Evolutionary conservation across 2,113 vertebrate species (phyloP).

Genomic region (Emydocephalus ijimae): DNA sequence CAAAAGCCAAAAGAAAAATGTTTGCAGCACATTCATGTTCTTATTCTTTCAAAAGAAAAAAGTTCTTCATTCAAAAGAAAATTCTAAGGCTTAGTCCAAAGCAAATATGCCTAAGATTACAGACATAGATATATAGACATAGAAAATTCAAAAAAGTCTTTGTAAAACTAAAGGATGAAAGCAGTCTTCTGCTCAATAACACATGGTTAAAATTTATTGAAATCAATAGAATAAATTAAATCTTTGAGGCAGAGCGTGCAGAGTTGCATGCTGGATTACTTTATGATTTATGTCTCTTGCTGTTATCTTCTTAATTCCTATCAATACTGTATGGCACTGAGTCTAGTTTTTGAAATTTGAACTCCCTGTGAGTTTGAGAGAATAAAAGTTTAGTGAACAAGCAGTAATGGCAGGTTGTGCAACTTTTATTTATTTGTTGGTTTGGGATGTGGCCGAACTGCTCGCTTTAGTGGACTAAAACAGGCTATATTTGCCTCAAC

Average conservation of each 20-base stretch:
- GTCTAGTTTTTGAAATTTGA: not conserved
- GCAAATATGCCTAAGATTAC: not conserved
- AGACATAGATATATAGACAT: not conserved
- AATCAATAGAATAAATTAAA: not conserved
- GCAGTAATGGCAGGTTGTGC: rapidly evolving
- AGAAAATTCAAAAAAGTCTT: not conserved
- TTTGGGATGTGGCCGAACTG: not conserved
- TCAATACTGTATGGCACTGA: not conserved
- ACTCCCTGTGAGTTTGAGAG: not conserved
- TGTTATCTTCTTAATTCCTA: not conserved
- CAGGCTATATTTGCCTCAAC: not conserved
- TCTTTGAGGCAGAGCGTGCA: not conserved
- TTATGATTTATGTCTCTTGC: not conserved
- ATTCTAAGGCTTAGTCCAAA: not conserved
- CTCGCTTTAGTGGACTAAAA: not conserved
- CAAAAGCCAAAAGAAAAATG: not conserved
- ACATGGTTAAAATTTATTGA: not conserved
- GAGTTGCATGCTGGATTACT: not conserved
- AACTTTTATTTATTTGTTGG: rapidly evolving
- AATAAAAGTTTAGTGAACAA: not conserved
- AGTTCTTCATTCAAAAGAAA: not conserved
- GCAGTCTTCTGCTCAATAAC: not conserved
- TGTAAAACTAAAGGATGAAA: not conserved
- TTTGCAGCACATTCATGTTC: not conserved
- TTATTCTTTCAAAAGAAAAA: not conserved